Conservation (phyloP, 2,888 invertebrate genomes). For the Agrochola lychnidis region DNA sequence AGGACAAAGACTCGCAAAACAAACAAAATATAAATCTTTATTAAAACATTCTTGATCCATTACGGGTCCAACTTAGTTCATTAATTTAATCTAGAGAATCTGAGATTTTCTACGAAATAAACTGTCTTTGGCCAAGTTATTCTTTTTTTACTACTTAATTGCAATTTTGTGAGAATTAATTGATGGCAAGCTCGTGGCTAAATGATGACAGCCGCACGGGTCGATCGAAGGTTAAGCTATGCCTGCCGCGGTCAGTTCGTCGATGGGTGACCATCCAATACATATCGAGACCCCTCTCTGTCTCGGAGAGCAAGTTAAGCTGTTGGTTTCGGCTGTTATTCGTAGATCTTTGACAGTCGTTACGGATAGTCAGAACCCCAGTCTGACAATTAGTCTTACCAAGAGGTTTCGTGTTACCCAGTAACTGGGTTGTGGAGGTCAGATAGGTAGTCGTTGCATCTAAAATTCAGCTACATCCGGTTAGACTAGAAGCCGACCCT, state of each 20-base stretch:
- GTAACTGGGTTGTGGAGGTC: background rate
- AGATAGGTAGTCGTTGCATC: background rate
- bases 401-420: background rate
- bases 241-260: no score
- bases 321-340: background rate
- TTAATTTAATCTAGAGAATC: constrained; percentile 12
- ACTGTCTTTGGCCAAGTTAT: background rate
- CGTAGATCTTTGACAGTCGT: background rate
- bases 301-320: background rate
- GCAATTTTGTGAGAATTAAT: background rate
- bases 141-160: background rate
- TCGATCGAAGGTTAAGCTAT: no score
- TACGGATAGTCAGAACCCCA: background rate
- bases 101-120: constrained; percentile 17
- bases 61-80: constrained; percentile 21
- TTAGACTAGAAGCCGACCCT: background rate
- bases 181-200: no score
- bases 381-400: background rate
- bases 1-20: constrained; percentile 24
- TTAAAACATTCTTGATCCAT: constrained; percentile 45
- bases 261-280: no score
- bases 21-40: constrained; percentile 50
- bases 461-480: background rate
- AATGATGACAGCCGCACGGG: no score
- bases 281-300: background rate